Conservation (phyloP, 2,113 vertebrate genomes). For the Ceyx melanurus region DNA sequence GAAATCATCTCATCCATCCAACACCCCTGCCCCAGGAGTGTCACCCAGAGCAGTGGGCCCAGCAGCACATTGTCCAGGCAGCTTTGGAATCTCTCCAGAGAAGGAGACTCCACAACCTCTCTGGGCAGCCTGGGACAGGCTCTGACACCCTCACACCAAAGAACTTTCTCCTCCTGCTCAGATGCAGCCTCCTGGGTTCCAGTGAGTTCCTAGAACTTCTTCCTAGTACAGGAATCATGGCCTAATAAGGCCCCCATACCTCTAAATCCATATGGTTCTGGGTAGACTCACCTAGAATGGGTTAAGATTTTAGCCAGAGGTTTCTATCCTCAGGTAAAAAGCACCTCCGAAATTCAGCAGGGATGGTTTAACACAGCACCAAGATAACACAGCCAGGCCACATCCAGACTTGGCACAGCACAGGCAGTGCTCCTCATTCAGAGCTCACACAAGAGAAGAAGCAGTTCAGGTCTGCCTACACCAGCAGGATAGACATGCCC, state of each 20-base stretch:
- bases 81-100: background rate
- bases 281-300: background rate
- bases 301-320: background rate
- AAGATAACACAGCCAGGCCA: background rate
- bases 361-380: background rate
- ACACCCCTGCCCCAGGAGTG: background rate
- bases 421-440: background rate
- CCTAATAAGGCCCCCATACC: background rate
- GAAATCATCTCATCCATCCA: background rate
- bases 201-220: background rate
- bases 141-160: background rate
- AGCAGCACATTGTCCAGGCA: background rate
- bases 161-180: background rate
- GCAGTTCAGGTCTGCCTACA: background rate
- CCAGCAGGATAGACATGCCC: constrained; percentile 1
- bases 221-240: background rate
- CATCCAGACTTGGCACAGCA: background rate
- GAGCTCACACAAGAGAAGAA: background rate
- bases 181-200: background rate
- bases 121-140: background rate
- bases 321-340: background rate
- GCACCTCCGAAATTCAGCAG: fast-evolving
- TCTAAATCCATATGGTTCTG: background rate
- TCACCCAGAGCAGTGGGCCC: background rate
- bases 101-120: background rate